These are phyloP conservation scores for Galaxias olidus DNA, from an alignment of 2,797 vertebrate genomes.

Conservation along the genomic window DNA sequence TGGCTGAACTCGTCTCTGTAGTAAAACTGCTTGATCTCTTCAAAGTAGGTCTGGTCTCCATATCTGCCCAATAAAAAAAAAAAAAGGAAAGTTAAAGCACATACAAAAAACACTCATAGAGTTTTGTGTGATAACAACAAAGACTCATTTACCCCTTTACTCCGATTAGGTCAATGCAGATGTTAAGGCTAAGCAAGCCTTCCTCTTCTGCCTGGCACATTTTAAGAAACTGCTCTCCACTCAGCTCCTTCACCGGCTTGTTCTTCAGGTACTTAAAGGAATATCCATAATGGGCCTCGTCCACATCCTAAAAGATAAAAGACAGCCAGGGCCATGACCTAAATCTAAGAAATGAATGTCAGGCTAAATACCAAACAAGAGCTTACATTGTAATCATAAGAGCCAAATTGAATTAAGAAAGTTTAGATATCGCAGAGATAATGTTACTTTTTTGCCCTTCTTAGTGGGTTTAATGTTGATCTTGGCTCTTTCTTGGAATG, in stretches of 20 bases:
- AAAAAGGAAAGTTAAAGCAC: too few relatives aligned
- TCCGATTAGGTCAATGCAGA: conserved; percentile 96
- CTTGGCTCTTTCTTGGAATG: conserved; percentile 97
- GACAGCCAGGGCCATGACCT: too few relatives aligned
- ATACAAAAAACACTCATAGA: too few relatives aligned
- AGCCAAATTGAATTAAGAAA: too few relatives aligned
- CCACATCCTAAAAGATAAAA: conserved; percentile 81
- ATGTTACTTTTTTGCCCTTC: conserved; percentile 98
- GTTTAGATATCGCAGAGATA: too few relatives aligned
- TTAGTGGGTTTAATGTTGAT: conserved; percentile 95
- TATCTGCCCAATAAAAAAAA: too few relatives aligned
- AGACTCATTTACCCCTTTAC: conserved; percentile 90
- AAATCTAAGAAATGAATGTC: too few relatives aligned
- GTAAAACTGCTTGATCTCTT: conserved; percentile 99
- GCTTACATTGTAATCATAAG: too few relatives aligned
- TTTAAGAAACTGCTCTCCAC: conserved; percentile 96
- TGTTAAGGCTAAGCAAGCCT: conserved; percentile 87
- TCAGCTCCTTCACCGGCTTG: conserved; percentile 95
- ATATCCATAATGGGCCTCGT: conserved; percentile 95
- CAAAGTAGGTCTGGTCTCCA: conserved; percentile 95
- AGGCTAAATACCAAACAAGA: too few relatives aligned
- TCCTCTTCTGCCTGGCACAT: conserved; percentile 95
- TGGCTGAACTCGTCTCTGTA: conserved; percentile 99
- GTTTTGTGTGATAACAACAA: too few relatives aligned
- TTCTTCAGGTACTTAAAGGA: conserved; percentile 99